These are phyloP conservation scores for Eilema caniola DNA, from an alignment of 2,888 invertebrate genomes.

Conservation along the genomic window DNA sequence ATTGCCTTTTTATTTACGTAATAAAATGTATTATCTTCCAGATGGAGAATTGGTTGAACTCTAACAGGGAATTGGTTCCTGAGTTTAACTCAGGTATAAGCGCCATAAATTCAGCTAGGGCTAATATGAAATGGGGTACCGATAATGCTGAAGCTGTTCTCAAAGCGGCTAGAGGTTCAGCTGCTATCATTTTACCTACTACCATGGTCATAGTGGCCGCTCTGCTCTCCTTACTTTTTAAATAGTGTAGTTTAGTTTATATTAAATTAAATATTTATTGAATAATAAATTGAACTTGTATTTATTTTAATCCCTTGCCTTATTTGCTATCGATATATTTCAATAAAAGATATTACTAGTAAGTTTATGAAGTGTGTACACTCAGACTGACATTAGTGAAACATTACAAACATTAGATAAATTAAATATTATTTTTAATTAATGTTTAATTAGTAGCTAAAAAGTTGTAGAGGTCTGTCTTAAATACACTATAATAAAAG, in stretches of 20 bases:
- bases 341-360: too few relatives aligned
- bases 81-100: conserved; percentile 64
- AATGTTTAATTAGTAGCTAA: too few relatives aligned
- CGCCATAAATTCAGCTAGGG: conserved; percentile 65
- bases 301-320: not conserved
- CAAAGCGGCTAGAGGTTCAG: conserved; percentile 66
- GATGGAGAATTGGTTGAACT: conserved; percentile 76
- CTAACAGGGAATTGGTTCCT: conserved; percentile 59
- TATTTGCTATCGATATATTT: not conserved
- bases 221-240: conserved; percentile 60
- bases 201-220: conserved; percentile 59
- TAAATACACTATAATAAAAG: too few relatives aligned
- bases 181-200: conserved; percentile 59
- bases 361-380: too few relatives aligned
- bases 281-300: not conserved
- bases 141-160: conserved; percentile 63
- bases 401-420: too few relatives aligned
- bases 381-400: too few relatives aligned
- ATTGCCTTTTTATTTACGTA: not conserved
- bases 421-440: too few relatives aligned
- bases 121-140: conserved; percentile 73
- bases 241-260: conserved; percentile 46
- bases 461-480: too few relatives aligned
- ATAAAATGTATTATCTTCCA: conserved; percentile 45
- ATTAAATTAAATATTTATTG: conserved; percentile 11